A percentile compares a stretch with the other conserved stretches of the same genome.
phyloP scores from a whole-genome alignment of 92 coral and sea anemone species.

The Paragorgia papillata region DNA sequence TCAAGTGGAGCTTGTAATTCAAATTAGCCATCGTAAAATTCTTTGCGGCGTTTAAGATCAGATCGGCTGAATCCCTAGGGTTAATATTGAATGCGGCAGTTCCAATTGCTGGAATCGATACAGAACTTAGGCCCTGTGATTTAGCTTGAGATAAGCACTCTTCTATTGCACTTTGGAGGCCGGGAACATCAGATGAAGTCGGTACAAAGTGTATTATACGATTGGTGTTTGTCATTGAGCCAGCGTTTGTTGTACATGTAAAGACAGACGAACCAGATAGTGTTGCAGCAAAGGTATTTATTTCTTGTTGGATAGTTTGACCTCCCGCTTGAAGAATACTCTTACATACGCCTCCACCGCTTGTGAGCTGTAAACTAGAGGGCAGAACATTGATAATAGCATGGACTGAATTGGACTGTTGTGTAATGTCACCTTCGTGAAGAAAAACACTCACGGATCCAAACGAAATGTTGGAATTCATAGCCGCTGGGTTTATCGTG shows the following conservation, averaged over 20 bases:
- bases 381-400: constrained; percentile 27
- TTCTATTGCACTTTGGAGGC: constrained; percentile 25
- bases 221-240: neutral
- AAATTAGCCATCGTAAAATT: neutral
- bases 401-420: neutral
- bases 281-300: neutral
- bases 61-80: constrained; percentile 11
- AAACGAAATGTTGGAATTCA: neutral
- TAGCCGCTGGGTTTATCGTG: neutral
- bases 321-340: constrained; percentile 10
- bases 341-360: constrained; percentile 17
- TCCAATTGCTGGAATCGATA: constrained; percentile 24
- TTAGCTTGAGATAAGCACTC: neutral
- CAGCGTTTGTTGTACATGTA: constrained; percentile 11
- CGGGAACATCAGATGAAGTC: neutral
- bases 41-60: constrained; percentile 19
- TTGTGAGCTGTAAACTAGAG: neutral
- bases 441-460: constrained; percentile 17
- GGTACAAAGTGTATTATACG: constrained; percentile 14
- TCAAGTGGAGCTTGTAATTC: neutral
- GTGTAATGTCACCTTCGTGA: constrained; percentile 24
- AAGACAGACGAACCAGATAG: neutral
- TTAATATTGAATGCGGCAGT: neutral
- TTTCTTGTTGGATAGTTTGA: constrained; percentile 14
- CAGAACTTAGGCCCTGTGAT: neutral